These are phyloP conservation scores for Pseudotriccus pelzelni DNA, from an alignment of 2,797 vertebrate species.

Conservation along the genomic window DNA sequence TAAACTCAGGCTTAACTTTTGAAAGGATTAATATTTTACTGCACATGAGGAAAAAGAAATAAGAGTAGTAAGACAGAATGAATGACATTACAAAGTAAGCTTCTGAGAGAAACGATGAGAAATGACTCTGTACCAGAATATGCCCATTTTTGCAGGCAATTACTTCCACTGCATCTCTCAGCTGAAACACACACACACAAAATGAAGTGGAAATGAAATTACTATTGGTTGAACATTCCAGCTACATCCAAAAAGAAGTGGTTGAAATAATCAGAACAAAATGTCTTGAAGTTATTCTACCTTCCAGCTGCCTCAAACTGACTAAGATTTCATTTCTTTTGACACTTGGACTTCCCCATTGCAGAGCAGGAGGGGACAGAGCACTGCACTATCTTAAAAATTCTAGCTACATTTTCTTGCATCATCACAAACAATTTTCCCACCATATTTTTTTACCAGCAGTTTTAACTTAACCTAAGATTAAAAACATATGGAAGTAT, in stretches of 20 bases:
- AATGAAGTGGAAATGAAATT: neutral
- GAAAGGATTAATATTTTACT: neutral
- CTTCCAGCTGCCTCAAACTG: neutral
- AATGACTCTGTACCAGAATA: neutral
- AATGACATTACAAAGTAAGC: neutral
- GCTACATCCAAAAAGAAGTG: neutral
- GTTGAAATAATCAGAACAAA: neutral
- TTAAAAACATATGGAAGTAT: conserved; percentile 28
- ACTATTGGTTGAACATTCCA: neutral
- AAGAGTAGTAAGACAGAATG: neutral
- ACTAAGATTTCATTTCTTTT: neutral
- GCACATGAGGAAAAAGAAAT: neutral
- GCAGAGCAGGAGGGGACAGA: neutral
- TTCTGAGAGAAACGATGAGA: neutral
- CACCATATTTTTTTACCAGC: neutral
- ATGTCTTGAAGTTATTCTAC: neutral
- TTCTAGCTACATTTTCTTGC: neutral
- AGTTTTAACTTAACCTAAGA: conserved; percentile 26
- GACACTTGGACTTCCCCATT: neutral
- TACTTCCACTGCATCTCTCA: neutral
- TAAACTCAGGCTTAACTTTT: neutral
- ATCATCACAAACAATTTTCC: neutral
- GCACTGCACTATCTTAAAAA: neutral
- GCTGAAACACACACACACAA: neutral
- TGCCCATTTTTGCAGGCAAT: neutral